Evolutionary conservation across 2,888 invertebrate genomes (phyloP).

Genomic region (Melipona beecheii): DNA sequence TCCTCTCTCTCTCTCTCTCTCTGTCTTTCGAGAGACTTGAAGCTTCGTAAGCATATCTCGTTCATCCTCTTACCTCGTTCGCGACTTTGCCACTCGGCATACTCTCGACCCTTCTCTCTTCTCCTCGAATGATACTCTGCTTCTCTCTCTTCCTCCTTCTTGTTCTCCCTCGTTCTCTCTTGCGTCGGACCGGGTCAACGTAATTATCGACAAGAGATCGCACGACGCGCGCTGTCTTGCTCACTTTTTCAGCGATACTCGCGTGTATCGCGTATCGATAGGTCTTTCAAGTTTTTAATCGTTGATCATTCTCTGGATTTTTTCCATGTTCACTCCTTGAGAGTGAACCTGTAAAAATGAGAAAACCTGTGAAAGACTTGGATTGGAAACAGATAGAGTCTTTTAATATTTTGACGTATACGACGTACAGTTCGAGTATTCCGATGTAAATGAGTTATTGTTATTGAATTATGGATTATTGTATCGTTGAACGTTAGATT

Average conservation of each 20-base stretch:
- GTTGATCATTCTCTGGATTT: background rate
- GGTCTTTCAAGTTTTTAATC: background rate
- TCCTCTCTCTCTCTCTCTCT: slow-evolving; percentile 2
- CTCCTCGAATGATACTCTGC: background rate
- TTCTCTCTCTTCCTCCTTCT: no score
- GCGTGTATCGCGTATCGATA: slow-evolving; percentile 7
- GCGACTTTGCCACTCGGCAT: slow-evolving; percentile 63
- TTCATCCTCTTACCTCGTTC: slow-evolving; percentile 63
- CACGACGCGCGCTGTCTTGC: background rate
- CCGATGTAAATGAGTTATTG: no score
- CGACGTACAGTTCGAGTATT: no score
- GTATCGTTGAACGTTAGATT: no score
- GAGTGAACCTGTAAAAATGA: no score
- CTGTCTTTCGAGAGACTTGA: slow-evolving; percentile 63
- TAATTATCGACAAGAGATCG: slow-evolving; percentile 40
- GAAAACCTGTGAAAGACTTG: no score
- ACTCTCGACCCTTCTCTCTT: slow-evolving; percentile 43
- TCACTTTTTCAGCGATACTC: background rate
- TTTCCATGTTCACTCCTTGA: no score
- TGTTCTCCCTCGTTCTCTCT: background rate
- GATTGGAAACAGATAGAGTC: no score
- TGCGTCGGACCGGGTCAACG: slow-evolving; percentile 23
- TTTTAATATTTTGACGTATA: no score
- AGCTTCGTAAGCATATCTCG: slow-evolving; percentile 79
- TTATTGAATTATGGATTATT: no score